phyloP scores from a whole-genome alignment of 2,797 vertebrate species.

The Scleropages formosus region DNA sequence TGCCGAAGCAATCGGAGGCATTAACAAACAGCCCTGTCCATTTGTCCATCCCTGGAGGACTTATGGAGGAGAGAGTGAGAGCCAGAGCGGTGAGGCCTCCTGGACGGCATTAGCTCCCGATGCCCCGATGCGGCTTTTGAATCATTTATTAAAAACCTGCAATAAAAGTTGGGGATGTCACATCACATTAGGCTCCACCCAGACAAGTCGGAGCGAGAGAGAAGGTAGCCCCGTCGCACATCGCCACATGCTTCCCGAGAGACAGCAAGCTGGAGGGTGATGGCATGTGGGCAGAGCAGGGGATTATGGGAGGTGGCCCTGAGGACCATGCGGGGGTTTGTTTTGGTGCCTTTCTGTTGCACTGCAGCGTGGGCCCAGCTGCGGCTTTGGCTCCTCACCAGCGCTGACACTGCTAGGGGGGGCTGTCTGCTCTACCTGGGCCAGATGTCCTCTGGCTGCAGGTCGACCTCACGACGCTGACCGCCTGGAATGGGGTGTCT shows the following conservation, averaged over 20 bases:
- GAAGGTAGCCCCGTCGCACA: conserved; percentile 32
- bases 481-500: conserved; percentile 18
- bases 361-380: conserved; percentile 29
- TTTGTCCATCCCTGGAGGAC: conserved; percentile 83
- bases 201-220: conserved; percentile 43
- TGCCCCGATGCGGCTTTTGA: conserved; percentile 61
- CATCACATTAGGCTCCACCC: conserved; percentile 56
- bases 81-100: conserved; percentile 77
- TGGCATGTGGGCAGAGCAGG: background rate
- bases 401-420: conserved; percentile 24
- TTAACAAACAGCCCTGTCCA: conserved; percentile 79
- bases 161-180: conserved; percentile 58
- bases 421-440: conserved; percentile 22
- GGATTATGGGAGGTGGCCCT: conserved; percentile 27
- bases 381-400: conserved; percentile 21
- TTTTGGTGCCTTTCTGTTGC: conserved; percentile 15
- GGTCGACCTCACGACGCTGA: background rate
- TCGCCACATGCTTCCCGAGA: background rate
- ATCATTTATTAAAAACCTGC: conserved; percentile 73
- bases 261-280: conserved; percentile 35
- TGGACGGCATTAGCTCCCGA: conserved; percentile 84
- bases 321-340: conserved; percentile 22
- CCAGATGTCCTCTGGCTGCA: conserved; percentile 14
- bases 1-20: conserved; percentile 8
- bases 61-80: conserved; percentile 75